A percentile compares a stretch with the other conserved stretches of the same genome.
These are phyloP conservation scores for Heliconius eleuchia DNA, from an alignment of 1,140 invertebrate species.

Conservation along the genomic window DNA sequence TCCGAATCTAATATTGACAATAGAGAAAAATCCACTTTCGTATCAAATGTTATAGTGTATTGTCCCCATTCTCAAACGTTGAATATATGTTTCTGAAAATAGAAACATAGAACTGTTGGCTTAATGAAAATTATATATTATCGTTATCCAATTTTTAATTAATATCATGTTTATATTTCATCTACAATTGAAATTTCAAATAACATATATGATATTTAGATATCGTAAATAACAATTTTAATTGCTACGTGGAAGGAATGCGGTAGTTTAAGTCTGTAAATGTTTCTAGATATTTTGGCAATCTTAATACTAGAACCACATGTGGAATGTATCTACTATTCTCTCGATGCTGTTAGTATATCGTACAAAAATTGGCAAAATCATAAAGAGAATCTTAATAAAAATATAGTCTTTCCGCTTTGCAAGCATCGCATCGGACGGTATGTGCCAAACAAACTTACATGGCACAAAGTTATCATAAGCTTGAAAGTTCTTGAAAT, in stretches of 20 bases:
- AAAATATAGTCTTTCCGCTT: not conserved
- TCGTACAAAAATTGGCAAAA: not conserved
- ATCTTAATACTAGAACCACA: not conserved
- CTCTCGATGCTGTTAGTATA: not conserved
- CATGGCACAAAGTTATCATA: not conserved
- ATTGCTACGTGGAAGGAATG: too few species aligned
- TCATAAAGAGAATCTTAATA: not conserved
- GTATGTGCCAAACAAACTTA: not conserved
- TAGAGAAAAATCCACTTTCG: constrained; percentile 7
- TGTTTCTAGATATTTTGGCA: not conserved
- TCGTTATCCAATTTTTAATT: not conserved
- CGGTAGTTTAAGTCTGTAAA: too few species aligned
- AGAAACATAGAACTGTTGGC: not conserved
- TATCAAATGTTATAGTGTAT: constrained; percentile 9
- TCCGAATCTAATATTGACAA: constrained; percentile 5
- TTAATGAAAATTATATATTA: not conserved
- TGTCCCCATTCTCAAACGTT: not conserved
- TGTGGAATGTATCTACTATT: not conserved
- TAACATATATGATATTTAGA: not conserved
- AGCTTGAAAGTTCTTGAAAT: not conserved
- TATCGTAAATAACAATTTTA: not conserved
- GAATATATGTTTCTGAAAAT: not conserved
- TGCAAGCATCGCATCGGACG: not conserved
- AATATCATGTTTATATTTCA: not conserved
- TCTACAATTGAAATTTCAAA: not conserved